Base-by-base conservation (phyloP, 2,888 invertebrate species). In the Carpatolechia fugitivella region DNA sequence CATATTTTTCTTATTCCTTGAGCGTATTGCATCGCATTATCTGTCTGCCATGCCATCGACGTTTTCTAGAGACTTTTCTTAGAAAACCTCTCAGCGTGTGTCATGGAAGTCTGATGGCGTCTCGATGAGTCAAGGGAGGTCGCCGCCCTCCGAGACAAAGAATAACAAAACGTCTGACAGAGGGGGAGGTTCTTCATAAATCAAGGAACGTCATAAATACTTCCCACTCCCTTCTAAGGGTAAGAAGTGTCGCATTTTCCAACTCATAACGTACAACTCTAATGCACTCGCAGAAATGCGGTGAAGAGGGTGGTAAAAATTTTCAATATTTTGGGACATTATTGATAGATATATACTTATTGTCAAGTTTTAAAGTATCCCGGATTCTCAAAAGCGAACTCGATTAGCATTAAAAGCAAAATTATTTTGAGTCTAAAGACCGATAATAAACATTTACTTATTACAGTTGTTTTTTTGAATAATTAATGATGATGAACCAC, bases 231-330 rank as follows among this genome's bases (percentile, higher is more conserved):
- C 61, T 16, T 47, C 70, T 61, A 62, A 67, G 74, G 76, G 73
- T 74, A 77, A 75, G 78, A 78, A 78, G 74, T 79, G 80, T 78
- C 78, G 70, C 80, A 76, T 80, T 80, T 80, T 80, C 80, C 80
- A 72, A 78, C 70, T 75, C 78, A 80, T 80, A 80, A 76, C 74
- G 73, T 65, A 60, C 68, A 65, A 63, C 65, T 68, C 69, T 80
- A 78, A 79, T 77, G 76, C 77, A 79, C 70, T 79, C 66, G 62
- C 57, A 53, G 63, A 67, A 64, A 69, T 65, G 68, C 61, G 63
- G 62, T 59, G 60, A 20, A 11, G 2, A 24, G 35, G 35, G 20
- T 49, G 18, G 13, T 30, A 6, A 4, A 59, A 66, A 59, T 56
- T 56, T 53, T 24, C 52, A 55, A 55, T 24, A 24, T 24, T 8